Conservation (phyloP, 2,797 vertebrate genomes). For the Spondyliosoma cantharus region DNA sequence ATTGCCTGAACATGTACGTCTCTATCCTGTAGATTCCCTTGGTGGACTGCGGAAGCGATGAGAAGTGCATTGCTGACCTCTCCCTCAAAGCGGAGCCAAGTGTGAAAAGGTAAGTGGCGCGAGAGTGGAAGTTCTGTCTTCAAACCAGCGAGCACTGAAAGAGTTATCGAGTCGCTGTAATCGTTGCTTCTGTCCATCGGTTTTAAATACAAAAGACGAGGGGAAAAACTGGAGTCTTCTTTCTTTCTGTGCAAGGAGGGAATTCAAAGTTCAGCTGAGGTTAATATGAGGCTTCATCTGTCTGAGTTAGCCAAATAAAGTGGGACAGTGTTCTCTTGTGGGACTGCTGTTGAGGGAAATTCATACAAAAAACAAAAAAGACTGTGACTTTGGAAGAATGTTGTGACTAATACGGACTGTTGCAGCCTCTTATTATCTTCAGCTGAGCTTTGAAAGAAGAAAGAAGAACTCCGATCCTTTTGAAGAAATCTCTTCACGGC, state of each 20-base stretch:
- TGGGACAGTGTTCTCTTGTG: background rate
- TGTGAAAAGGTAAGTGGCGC: slow-evolving; percentile 78
- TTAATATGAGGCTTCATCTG: background rate
- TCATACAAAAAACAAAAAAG: background rate
- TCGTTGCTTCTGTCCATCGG: background rate
- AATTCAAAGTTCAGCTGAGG: background rate
- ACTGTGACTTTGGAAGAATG: background rate
- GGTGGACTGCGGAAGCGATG: slow-evolving; percentile 91
- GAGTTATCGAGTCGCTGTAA: background rate
- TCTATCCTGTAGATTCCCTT: slow-evolving; percentile 78
- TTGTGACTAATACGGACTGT: background rate
- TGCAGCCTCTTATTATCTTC: background rate
- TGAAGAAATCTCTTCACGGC: background rate
- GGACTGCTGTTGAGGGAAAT: background rate
- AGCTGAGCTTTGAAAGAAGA: background rate
- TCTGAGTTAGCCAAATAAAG: background rate
- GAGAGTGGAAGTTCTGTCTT: background rate
- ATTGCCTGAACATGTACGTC: background rate
- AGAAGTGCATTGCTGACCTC: slow-evolving; percentile 92
- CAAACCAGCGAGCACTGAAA: background rate
- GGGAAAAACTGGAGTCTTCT: background rate
- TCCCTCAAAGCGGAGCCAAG: slow-evolving; percentile 84
- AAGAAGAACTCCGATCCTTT: background rate
- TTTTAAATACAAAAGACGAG: background rate
- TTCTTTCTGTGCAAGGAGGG: background rate